Conservation (phyloP, 2,113 vertebrate genomes). For the Elgaria multicarinata region DNA sequence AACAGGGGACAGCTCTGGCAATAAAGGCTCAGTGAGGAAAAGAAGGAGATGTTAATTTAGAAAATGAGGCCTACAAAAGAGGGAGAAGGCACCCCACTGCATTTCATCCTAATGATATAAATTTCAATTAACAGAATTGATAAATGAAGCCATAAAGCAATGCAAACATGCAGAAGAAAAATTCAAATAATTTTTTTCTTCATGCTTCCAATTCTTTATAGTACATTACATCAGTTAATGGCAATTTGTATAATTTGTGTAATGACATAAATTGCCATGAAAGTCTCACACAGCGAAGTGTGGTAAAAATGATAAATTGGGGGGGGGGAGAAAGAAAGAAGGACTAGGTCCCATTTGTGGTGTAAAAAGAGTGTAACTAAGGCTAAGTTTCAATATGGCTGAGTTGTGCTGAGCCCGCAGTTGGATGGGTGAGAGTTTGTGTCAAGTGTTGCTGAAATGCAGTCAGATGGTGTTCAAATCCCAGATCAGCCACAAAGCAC, state of each 20-base stretch:
- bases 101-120: conserved; percentile 69
- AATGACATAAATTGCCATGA: conserved; percentile 80
- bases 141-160: conserved; percentile 76
- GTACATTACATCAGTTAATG: conserved; percentile 82
- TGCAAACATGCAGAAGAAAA: conserved; percentile 76
- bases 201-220: conserved; percentile 79
- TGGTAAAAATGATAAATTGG: conserved; percentile 78
- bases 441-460: too few relatives aligned
- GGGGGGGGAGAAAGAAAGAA: conserved; percentile 49
- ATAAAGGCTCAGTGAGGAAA: conserved; percentile 26
- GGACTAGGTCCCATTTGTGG: conserved; percentile 30
- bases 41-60: conserved; percentile 53
- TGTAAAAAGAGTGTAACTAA: conserved; percentile 21
- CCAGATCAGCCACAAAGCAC: too few relatives aligned
- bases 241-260: conserved; percentile 83
- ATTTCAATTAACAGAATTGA: conserved; percentile 75
- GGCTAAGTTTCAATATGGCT: too few relatives aligned
- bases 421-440: too few relatives aligned
- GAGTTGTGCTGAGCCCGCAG: too few relatives aligned
- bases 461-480: too few relatives aligned
- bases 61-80: conserved; percentile 58
- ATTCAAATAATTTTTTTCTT: conserved; percentile 77
- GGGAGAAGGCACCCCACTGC: conserved; percentile 47
- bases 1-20: conserved; percentile 59
- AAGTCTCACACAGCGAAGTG: conserved; percentile 72